Conservation (phyloP, 2,888 invertebrate species). For the Megaustenia siamemsis region DNA sequence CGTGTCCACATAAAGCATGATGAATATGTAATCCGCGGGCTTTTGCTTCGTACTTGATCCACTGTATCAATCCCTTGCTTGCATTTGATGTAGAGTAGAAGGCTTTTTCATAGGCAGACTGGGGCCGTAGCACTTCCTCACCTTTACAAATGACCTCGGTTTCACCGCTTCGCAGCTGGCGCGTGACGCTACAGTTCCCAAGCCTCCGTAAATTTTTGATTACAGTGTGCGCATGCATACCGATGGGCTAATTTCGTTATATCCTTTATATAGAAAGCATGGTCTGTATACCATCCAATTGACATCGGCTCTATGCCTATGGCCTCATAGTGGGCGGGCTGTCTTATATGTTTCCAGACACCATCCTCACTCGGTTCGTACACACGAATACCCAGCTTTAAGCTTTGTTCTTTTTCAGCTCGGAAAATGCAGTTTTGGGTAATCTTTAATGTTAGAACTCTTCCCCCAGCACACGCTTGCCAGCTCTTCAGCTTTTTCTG, state of each 20-base stretch:
- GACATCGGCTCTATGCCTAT: neutral
- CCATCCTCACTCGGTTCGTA: neutral
- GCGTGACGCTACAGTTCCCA: neutral
- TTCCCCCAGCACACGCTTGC: neutral
- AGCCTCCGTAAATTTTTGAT: too few species aligned
- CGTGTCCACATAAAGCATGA: neutral
- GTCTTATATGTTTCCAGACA: neutral
- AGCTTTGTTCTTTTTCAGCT: neutral
- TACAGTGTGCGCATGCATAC: too few species aligned
- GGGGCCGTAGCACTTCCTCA: neutral
- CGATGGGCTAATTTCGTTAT: too few species aligned
- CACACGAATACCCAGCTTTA: constrained; percentile 6
- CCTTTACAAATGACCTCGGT: neutral
- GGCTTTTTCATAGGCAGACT: neutral
- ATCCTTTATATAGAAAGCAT: too few species aligned
- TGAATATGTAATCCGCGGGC: neutral
- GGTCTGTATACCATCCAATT: too few species aligned
- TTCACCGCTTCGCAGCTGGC: neutral
- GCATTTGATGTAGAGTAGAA: neutral
- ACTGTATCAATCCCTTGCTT: neutral
- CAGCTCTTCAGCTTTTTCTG: neutral
- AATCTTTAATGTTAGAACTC: too few species aligned
- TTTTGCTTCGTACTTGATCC: neutral
- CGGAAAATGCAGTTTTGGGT: neutral
- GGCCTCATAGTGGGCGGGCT: neutral